phyloP scores from a whole-genome alignment of 2,113 vertebrate species.

The Pollachius pollachius region DNA sequence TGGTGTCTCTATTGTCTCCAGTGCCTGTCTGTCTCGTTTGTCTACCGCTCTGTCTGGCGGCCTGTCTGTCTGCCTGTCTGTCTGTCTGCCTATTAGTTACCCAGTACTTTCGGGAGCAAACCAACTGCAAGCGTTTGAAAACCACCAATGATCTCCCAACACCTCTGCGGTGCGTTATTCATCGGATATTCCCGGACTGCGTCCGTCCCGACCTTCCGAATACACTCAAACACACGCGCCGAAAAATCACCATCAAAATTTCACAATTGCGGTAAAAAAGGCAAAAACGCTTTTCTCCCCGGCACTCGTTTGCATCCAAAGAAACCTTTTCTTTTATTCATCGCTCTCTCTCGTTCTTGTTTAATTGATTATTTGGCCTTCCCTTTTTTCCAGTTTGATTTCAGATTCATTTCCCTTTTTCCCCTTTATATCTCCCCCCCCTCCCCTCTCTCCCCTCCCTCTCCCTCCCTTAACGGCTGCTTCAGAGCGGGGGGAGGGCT shows the following conservation, averaged over 20 bases:
- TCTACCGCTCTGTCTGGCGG: neutral
- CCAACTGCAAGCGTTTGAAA: conserved; percentile 24
- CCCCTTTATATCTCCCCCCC: neutral
- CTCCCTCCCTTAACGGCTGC: neutral
- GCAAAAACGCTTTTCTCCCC: conserved; percentile 38
- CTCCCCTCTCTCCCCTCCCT: neutral
- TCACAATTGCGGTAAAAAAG: conserved; percentile 50
- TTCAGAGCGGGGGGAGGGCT: conserved; percentile 8
- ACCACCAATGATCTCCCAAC: conserved; percentile 31
- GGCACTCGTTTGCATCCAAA: conserved; percentile 61
- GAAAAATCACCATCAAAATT: conserved; percentile 59
- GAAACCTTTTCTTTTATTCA: conserved; percentile 60
- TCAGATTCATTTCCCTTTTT: conserved; percentile 28
- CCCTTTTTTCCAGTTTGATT: conserved; percentile 50
- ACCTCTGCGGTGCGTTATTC: conserved; percentile 52
- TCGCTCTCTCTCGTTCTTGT: conserved; percentile 51
- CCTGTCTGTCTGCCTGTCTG: neutral
- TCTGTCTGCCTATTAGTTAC: neutral
- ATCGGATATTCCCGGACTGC: conserved; percentile 45
- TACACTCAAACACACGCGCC: conserved; percentile 29
- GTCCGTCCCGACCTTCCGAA: conserved; percentile 37
- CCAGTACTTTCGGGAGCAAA: conserved; percentile 14
- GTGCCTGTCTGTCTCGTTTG: neutral
- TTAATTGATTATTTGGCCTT: conserved; percentile 71
- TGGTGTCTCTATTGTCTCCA: neutral